Base-by-base conservation (phyloP, 2,797 vertebrate genomes). In the Astyanax mexicanus region DNA sequence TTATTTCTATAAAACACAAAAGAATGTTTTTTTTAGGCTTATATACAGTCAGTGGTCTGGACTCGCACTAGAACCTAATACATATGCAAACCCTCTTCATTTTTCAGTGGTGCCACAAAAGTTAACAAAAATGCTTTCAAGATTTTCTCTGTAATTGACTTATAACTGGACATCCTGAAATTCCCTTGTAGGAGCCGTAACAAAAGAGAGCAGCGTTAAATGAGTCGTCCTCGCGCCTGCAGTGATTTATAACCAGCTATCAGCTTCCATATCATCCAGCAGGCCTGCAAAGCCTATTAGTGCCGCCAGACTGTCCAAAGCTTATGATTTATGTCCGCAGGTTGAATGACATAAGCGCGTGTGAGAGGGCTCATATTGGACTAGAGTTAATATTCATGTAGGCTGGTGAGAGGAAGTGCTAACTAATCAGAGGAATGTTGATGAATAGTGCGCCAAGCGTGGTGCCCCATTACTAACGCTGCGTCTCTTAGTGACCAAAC, bases 391-490 rank as follows among this genome's bases (percentile, higher is more conserved):
- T 88, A 88, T 87, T 85, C 85, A 90, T 74, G 79, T 64, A 65
- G 69, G 3, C 29, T 10, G 3, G 67, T 55, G 79, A 71, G 72
- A 51, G 66, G 80, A 75, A 77, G 81, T 21, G 60, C 65, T 32
- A 85, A 80, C 84, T 81, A 86, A 88, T 86, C 85, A 82, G 60
- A 3, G 11, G 74, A 77, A 83, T 65, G 74, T 86, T 91, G 89
- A 92, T 91, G 85, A 91, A 91, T 90, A 86, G 85, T 71, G 72
- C 71, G 78, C 83, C 75, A 60, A 69, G 77, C 64, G 75, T 51
- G 62, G 78, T 80, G 84, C 88, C 90, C 92, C 88, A 90, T 91
- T 90, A 87, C 79, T 85, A 87, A 88, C 86, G 86, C 81, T 66
- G 45, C 61, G 82, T 69, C 78, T 82, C 85, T 80, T 70, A 77